phyloP scores from a whole-genome alignment of 2,888 invertebrate species.

The Calliopum simillimum region DNA sequence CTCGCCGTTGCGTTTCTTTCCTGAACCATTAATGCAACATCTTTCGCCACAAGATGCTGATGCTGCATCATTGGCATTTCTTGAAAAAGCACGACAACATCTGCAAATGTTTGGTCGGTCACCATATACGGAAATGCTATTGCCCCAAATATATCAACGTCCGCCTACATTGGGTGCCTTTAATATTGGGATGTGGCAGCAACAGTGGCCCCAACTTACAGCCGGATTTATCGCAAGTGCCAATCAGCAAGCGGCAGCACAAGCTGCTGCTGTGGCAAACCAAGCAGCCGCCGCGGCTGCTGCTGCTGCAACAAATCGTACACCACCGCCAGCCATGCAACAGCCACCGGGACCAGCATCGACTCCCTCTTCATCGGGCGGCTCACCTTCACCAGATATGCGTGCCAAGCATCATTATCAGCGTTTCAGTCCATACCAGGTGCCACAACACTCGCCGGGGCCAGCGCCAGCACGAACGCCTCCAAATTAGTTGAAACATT shows the following conservation, averaged over 20 bases:
- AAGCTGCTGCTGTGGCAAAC: constrained; percentile 55
- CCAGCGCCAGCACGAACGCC: constrained; percentile 44
- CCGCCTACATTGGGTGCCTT: constrained; percentile 63
- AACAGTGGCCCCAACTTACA: constrained; percentile 68
- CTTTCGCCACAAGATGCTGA: constrained; percentile 66
- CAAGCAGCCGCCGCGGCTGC: constrained; percentile 50
- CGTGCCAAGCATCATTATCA: constrained; percentile 64
- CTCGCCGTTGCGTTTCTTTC: constrained; percentile 66
- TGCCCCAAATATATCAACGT: constrained; percentile 68
- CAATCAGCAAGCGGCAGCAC: constrained; percentile 63
- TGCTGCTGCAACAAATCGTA: constrained; percentile 49
- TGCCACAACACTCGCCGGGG: constrained; percentile 52
- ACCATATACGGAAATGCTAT: constrained; percentile 66
- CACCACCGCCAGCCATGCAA: constrained; percentile 53
- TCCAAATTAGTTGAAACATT: constrained; percentile 20
- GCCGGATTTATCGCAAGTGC: constrained; percentile 66
- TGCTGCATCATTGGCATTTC: constrained; percentile 65
- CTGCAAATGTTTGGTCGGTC: constrained; percentile 68
- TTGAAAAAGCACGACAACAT: constrained; percentile 68
- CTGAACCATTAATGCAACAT: constrained; percentile 66
- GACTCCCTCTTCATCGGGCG: constrained; percentile 64
- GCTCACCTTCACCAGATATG: constrained; percentile 66
- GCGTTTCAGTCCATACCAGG: constrained; percentile 61
- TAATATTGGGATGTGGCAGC: constrained; percentile 68
- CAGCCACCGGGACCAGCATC: constrained; percentile 55